Evolutionary conservation across 1,140 invertebrate genomes (phyloP).

Genomic region (Limonius californicus): DNA sequence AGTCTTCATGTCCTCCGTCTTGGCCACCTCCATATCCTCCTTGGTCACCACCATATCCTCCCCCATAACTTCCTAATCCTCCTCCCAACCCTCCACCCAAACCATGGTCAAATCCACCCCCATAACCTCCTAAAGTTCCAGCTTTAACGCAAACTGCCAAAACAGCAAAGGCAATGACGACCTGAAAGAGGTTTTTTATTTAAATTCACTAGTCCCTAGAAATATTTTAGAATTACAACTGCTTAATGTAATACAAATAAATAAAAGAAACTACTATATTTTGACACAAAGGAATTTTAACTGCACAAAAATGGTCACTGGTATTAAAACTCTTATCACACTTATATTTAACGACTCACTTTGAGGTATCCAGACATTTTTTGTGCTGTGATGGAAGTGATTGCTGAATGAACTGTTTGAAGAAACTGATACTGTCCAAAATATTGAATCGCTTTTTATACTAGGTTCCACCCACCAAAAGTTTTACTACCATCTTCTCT

Average conservation of each 20-base stretch:
- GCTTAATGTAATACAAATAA: not conserved
- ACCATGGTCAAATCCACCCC: not conserved
- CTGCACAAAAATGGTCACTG: too few species aligned
- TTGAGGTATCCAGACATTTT: not conserved
- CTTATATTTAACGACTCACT: not conserved
- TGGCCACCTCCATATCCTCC: slow-evolving; percentile 13
- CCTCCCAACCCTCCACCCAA: slow-evolving; percentile 15
- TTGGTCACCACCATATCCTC: slow-evolving; percentile 7
- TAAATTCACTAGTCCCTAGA: not conserved
- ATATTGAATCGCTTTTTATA: slow-evolving; percentile 2
- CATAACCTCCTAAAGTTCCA: slow-evolving; percentile 17
- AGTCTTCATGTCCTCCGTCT: slow-evolving; percentile 16
- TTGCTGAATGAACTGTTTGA: not conserved
- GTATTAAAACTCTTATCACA: too few species aligned
- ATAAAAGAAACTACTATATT: too few species aligned
- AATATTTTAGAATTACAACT: too few species aligned
- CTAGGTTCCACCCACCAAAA: slow-evolving; percentile 7
- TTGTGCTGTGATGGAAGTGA: not conserved
- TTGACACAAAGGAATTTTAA: too few species aligned
- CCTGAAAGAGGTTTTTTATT: not conserved
- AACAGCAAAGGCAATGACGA: not conserved
- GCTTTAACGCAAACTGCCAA: slow-evolving; percentile 15
- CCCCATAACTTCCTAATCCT: slow-evolving; percentile 13
- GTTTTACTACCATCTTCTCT: slow-evolving; percentile 1
- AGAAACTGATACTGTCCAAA: slow-evolving; percentile 5